Evolutionary conservation across 2,113 vertebrate genomes (phyloP).

Genomic region (Cyprinus carpio): DNA sequence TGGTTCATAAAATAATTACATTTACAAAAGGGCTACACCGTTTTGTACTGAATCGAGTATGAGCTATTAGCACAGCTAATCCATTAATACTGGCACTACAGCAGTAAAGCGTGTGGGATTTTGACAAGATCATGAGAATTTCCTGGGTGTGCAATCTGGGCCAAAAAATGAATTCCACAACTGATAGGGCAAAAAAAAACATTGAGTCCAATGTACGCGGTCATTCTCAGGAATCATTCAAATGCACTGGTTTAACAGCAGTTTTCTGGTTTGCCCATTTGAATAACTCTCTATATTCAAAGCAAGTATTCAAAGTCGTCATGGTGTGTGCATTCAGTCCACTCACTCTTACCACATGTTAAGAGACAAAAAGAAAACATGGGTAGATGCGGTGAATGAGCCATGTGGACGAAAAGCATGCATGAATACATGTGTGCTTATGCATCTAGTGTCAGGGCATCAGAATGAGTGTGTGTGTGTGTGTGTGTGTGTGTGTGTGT

Average conservation of each 20-base stretch:
- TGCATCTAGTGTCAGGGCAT: slow-evolving; percentile 19
- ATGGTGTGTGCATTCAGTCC: slow-evolving; percentile 2
- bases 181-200: not conserved
- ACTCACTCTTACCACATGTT: not conserved
- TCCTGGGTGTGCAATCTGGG: not conserved
- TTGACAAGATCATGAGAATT: not conserved
- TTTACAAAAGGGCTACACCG: not conserved
- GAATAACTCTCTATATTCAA: slow-evolving; percentile 36
- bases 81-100: not conserved
- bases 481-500: too few relatives aligned
- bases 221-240: not conserved
- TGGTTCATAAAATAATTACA: too few relatives aligned
- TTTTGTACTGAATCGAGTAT: not conserved
- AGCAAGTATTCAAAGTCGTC: slow-evolving; percentile 24
- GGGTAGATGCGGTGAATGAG: not conserved
- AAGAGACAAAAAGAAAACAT: slow-evolving; percentile 6
- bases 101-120: not conserved
- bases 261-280: slow-evolving; percentile 7
- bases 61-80: slow-evolving; percentile 8
- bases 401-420: not conserved
- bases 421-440: not conserved
- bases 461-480: not conserved
- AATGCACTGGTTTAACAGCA: slow-evolving; percentile 22
- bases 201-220: not conserved
- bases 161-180: not conserved